phyloP scores from a whole-genome alignment of 2,797 vertebrate species.

The Vultur gryphus region DNA sequence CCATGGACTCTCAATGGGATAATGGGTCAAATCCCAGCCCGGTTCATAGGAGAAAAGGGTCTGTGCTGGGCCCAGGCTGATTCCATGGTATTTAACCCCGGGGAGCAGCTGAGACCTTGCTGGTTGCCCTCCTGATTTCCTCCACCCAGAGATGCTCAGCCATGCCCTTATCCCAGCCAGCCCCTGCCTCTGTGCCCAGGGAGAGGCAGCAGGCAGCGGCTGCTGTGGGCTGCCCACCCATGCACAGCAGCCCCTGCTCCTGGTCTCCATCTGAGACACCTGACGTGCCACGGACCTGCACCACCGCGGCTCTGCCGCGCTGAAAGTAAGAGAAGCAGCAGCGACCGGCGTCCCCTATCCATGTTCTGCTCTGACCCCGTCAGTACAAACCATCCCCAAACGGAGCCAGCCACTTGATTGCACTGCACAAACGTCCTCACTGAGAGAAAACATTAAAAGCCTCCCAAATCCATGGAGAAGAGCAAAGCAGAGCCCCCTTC shows the following conservation, averaged over 20 bases:
- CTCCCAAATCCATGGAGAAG: neutral
- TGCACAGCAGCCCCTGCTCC: neutral
- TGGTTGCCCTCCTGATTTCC: neutral
- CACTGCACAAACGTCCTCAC: neutral
- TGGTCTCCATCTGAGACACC: neutral
- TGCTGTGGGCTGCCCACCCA: neutral
- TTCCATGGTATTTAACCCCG: neutral
- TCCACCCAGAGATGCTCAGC: neutral
- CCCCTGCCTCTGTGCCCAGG: rapidly evolving
- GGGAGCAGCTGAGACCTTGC: neutral
- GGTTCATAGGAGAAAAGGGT: neutral
- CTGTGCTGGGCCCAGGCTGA: neutral
- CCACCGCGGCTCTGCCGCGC: neutral
- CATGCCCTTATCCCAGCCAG: neutral
- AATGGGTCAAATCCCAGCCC: neutral
- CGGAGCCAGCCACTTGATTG: neutral
- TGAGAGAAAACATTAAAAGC: neutral
- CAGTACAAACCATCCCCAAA: neutral
- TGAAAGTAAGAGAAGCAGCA: neutral
- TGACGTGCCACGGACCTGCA: rapidly evolving
- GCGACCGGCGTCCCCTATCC: rapidly evolving
- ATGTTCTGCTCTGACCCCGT: neutral
- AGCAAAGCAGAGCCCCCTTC: neutral
- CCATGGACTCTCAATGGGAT: neutral
- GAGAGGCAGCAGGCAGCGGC: neutral